Evolutionary conservation across 2,113 vertebrate genomes (phyloP).

Genomic region (Malurus elegans): DNA sequence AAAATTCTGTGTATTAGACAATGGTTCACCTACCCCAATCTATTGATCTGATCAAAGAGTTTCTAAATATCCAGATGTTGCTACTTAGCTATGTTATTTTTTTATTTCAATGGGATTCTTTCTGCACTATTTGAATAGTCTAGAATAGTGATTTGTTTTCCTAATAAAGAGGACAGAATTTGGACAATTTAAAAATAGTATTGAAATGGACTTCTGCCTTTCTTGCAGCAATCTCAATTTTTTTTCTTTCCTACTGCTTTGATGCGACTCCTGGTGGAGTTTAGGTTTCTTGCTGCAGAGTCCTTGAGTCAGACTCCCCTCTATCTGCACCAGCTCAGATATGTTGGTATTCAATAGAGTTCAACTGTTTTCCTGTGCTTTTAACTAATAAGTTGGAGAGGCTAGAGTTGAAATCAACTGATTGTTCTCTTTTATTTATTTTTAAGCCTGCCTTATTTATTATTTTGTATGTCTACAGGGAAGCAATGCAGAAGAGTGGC

Average conservation of each 20-base stretch:
- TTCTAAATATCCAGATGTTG: background rate
- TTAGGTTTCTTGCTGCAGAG: background rate
- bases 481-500: background rate
- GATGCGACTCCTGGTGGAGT: background rate
- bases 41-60: background rate
- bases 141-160: background rate
- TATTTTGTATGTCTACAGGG: background rate
- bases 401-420: background rate
- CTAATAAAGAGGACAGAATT: background rate
- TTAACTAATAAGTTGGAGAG: background rate
- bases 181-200: background rate
- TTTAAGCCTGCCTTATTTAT: background rate
- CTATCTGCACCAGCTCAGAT: background rate
- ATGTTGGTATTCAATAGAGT: background rate
- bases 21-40: background rate
- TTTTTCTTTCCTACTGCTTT: background rate
- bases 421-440: background rate
- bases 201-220: background rate
- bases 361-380: background rate
- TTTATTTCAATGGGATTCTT: accelerated
- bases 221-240: background rate
- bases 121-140: background rate
- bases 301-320: background rate
- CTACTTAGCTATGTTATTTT: background rate
- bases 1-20: background rate